These are phyloP conservation scores for Corticium candelabrum DNA, from an alignment of 37 sponge, comb jelly and placozoan species.

Conservation along the genomic window DNA sequence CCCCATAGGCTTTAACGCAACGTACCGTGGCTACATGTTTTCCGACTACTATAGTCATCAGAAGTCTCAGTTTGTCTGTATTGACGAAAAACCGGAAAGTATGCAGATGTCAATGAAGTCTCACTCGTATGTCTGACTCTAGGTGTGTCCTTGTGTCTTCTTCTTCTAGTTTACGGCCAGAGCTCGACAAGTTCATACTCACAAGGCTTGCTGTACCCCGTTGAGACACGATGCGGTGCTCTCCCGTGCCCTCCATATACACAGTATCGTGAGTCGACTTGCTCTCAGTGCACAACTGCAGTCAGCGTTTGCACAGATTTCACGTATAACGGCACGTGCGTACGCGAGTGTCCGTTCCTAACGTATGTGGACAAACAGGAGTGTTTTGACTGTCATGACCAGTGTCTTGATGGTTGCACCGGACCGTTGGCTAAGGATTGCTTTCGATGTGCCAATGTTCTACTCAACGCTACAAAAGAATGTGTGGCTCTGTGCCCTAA, in stretches of 20 bases:
- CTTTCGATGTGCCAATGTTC: background rate
- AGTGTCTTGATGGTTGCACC: background rate
- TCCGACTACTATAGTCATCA: background rate
- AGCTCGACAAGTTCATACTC: no score
- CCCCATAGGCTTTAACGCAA: conserved; percentile 9
- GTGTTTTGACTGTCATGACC: background rate
- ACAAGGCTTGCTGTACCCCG: background rate
- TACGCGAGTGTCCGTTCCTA: conserved; percentile 1
- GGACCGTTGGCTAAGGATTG: background rate
- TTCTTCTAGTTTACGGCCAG: no score
- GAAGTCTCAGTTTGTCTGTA: conserved; percentile 1
- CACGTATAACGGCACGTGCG: conserved; percentile 9
- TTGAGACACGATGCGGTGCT: background rate
- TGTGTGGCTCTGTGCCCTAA: background rate
- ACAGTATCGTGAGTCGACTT: background rate
- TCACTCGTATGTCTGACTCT: no score
- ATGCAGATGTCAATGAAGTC: background rate
- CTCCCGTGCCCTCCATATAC: background rate
- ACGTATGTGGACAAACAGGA: conserved; percentile 14
- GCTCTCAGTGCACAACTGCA: background rate
- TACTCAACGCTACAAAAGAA: background rate
- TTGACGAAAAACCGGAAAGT: background rate
- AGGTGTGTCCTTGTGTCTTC: no score
- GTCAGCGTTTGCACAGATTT: background rate
- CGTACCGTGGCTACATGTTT: conserved; percentile 16